Conservation (phyloP, 2,888 invertebrate genomes). For the Galeopsomyia nigrocyanea region DNA sequence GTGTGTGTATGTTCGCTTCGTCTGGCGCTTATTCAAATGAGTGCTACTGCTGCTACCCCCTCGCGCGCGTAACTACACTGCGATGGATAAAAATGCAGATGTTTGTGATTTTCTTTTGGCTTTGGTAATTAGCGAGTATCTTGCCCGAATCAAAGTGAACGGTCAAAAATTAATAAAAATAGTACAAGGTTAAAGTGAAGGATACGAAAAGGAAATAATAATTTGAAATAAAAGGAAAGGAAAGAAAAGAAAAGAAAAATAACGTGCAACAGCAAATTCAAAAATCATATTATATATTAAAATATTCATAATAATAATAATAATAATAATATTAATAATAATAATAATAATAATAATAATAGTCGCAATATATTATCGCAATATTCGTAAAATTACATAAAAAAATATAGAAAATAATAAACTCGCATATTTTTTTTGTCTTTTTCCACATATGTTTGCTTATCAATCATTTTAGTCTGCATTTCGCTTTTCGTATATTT, state of each 20-base stretch:
- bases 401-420: slow-evolving; percentile 70
- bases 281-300: slow-evolving; percentile 68
- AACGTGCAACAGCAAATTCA: slow-evolving; percentile 63
- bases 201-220: slow-evolving; percentile 19
- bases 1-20: background rate
- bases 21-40: slow-evolving; percentile 43
- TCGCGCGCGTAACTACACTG: no score
- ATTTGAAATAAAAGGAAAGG: slow-evolving; percentile 28
- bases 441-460: slow-evolving; percentile 36
- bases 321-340: slow-evolving; percentile 50
- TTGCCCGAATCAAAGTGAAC: no score
- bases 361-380: slow-evolving; percentile 59
- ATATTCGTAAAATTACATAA: slow-evolving; percentile 68
- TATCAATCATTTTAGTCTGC: slow-evolving; percentile 38
- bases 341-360: slow-evolving; percentile 50
- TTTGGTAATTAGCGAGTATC: no score
- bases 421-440: slow-evolving; percentile 57
- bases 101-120: no score
- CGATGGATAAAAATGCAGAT: no score
- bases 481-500: slow-evolving; percentile 42
- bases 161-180: background rate
- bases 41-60: background rate
- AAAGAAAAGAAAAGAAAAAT: slow-evolving; percentile 55
- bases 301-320: slow-evolving; percentile 66
- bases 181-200: slow-evolving; percentile 11